These are phyloP conservation scores for Mesoclemmys tuberculata DNA, from an alignment of 2,113 vertebrate genomes.

Conservation along the genomic window DNA sequence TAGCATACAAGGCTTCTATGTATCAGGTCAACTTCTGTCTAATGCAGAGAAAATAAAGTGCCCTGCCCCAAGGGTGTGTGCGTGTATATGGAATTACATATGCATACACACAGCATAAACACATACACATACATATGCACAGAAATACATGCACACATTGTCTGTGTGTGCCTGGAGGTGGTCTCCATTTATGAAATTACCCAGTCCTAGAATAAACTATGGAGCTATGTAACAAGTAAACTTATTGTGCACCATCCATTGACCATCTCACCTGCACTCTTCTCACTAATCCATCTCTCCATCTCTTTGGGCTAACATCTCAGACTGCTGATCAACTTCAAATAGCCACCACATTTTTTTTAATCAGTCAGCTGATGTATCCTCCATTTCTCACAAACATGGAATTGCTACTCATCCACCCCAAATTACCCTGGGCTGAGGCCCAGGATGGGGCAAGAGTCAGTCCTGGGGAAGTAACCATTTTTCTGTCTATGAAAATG, in stretches of 20 bases:
- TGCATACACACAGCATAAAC: neutral
- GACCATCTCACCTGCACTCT: neutral
- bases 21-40: neutral
- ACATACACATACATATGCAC: too few species aligned
- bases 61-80: rapidly evolving
- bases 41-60: neutral
- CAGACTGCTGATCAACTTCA: neutral
- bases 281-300: neutral
- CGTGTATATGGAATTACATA: neutral
- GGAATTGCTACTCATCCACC: neutral
- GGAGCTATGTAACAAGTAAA: neutral
- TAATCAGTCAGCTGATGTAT: rapidly evolving
- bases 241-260: neutral
- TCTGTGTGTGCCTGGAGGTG: rapidly evolving
- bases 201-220: neutral
- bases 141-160: rapidly evolving
- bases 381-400: neutral
- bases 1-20: conserved; percentile 40
- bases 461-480: neutral
- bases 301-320: neutral
- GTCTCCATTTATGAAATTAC: neutral
- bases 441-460: neutral
- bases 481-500: conserved; percentile 12
- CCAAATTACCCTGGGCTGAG: neutral
- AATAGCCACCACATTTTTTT: neutral